Evolutionary conservation across 2,113 vertebrate genomes (phyloP).

Genomic region (Saccopteryx leptura): DNA sequence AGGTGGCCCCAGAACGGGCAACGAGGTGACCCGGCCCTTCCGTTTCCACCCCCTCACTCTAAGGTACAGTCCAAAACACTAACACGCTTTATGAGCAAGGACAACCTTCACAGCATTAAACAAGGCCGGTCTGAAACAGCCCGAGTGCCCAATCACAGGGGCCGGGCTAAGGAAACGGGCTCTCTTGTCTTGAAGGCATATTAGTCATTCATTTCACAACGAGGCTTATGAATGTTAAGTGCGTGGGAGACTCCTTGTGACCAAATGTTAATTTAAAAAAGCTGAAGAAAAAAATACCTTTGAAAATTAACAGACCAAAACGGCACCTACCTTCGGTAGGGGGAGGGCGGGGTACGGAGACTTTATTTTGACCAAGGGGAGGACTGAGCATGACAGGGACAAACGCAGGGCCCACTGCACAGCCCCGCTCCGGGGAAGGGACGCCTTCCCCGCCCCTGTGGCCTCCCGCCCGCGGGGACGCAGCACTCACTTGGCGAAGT

Average conservation of each 20-base stretch:
- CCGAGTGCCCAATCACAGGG: neutral
- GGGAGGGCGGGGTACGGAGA: neutral
- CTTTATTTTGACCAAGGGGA: neutral
- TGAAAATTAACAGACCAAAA: slow-evolving; percentile 45
- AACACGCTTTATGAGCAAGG: neutral
- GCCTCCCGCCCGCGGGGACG: fast-evolving
- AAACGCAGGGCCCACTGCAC: neutral
- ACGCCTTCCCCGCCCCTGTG: neutral
- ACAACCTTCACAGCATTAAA: neutral
- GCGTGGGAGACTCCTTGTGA: neutral
- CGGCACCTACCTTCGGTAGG: neutral
- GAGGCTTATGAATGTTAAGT: neutral
- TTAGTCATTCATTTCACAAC: neutral
- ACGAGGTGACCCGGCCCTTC: neutral
- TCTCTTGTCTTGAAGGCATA: neutral
- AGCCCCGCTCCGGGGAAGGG: neutral
- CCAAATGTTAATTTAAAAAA: slow-evolving; percentile 29
- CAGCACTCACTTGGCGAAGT: slow-evolving; percentile 96
- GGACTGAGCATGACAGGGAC: neutral
- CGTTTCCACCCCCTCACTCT: neutral
- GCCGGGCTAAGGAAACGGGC: neutral
- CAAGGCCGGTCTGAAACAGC: neutral
- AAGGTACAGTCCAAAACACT: neutral
- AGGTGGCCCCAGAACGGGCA: neutral
- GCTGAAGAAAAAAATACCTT: slow-evolving; percentile 52